A percentile compares a stretch with the other conserved stretches of the same genome.
Evolutionary conservation across 2,113 vertebrate species (phyloP).

Genomic region (Campylomormyrus tamandua): DNA sequence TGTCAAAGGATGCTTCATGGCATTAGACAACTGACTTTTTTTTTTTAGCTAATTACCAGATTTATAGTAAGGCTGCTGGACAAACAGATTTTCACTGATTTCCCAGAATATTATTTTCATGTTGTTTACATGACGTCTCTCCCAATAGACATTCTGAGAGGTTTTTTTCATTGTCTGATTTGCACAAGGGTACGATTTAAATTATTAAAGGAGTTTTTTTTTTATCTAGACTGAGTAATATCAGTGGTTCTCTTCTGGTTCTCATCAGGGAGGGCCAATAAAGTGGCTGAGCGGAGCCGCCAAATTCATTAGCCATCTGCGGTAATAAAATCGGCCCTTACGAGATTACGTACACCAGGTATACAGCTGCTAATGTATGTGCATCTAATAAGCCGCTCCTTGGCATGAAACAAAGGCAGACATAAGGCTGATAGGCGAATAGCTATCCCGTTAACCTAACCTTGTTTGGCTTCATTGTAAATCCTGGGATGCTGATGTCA

Average conservation of each 20-base stretch:
- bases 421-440: constrained; percentile 14
- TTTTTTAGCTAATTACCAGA: constrained; percentile 50
- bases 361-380: constrained; percentile 47
- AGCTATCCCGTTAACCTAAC: constrained; percentile 22
- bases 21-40: constrained; percentile 17
- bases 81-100: constrained; percentile 35
- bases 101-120: constrained; percentile 31
- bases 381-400: constrained; percentile 20
- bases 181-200: constrained; percentile 47
- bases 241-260: constrained; percentile 40
- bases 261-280: constrained; percentile 49
- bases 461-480: constrained; percentile 19
- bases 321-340: constrained; percentile 59
- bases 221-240: constrained; percentile 53
- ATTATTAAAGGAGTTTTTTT: constrained; percentile 44
- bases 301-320: constrained; percentile 63
- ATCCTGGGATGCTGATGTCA: constrained; percentile 10
- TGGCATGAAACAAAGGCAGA: constrained; percentile 11
- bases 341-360: constrained; percentile 53
- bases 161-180: constrained; percentile 30
- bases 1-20: constrained; percentile 37
- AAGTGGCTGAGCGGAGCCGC: constrained; percentile 51
- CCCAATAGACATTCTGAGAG: constrained; percentile 7
- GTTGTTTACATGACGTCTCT: constrained; percentile 24
- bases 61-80: constrained; percentile 49